Conservation (phyloP, 1,140 invertebrate species). For the Aporrectodea caliginosa region DNA sequence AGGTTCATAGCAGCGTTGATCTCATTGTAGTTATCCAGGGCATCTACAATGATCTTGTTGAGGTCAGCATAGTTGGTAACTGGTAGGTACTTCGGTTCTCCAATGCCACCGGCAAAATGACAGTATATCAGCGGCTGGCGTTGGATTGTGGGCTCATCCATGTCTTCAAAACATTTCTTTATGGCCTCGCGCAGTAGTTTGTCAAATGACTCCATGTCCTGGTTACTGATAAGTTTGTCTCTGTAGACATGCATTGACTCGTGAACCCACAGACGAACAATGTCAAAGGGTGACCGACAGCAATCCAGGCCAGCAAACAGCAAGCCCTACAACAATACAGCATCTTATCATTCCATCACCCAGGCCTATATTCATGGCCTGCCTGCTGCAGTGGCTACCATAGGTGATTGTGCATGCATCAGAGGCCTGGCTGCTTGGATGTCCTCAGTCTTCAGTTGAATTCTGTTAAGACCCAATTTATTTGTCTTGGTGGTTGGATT, state of each 20-base stretch:
- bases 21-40: conserved; percentile 89
- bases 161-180: conserved; percentile 79
- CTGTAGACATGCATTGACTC: conserved; percentile 88
- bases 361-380: no score
- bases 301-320: conserved; percentile 85
- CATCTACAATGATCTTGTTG: conserved; percentile 79
- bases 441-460: no score
- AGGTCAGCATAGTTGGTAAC: conserved; percentile 72
- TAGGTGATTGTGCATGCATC: no score
- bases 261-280: conserved; percentile 86
- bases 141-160: conserved; percentile 67
- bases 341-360: no score
- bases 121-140: conserved; percentile 85
- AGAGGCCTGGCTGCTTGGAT: no score
- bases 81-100: conserved; percentile 91
- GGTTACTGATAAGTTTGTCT: conserved; percentile 87
- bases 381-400: no score
- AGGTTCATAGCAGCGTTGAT: conserved; percentile 93
- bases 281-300: conserved; percentile 70
- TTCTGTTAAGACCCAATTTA: no score
- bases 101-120: conserved; percentile 85
- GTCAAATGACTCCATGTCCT: conserved; percentile 81
- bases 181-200: conserved; percentile 84
- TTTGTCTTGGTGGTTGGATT: no score
- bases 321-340: conserved; percentile 80